Evolutionary conservation across 1,140 invertebrate genomes (phyloP).

Genomic region (Philopotamus ludificatus): DNA sequence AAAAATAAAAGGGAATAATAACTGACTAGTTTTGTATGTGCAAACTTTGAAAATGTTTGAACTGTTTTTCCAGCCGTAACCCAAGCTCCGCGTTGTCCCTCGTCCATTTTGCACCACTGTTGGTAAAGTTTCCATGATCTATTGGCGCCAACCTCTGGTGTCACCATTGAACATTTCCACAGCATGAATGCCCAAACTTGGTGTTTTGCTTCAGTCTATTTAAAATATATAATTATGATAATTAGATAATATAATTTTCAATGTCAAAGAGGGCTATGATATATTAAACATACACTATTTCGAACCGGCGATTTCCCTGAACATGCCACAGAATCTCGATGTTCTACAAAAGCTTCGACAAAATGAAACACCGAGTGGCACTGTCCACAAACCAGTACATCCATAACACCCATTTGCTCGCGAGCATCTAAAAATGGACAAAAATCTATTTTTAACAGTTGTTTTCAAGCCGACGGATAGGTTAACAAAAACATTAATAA

Average conservation of each 20-base stretch:
- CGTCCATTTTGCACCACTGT: slow-evolving; percentile 76
- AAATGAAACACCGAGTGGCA: slow-evolving; percentile 78
- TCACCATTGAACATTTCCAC: slow-evolving; percentile 72
- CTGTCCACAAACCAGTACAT: slow-evolving; percentile 76
- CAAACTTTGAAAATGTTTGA: slow-evolving; percentile 61
- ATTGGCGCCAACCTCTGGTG: slow-evolving; percentile 51
- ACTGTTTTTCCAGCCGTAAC: slow-evolving; percentile 74
- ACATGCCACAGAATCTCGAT: slow-evolving; percentile 61
- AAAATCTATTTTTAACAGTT: neutral
- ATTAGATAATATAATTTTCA: slow-evolving; percentile 6
- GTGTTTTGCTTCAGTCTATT: slow-evolving; percentile 70
- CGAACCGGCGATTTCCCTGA: slow-evolving; percentile 58
- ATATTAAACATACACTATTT: slow-evolving; percentile 50
- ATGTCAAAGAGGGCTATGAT: neutral
- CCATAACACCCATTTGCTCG: slow-evolving; percentile 70
- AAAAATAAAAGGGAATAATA: slow-evolving; percentile 14
- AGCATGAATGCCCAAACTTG: slow-evolving; percentile 81
- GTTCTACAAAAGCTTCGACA: slow-evolving; percentile 72
- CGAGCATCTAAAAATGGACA: slow-evolving; percentile 58
- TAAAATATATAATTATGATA: slow-evolving; percentile 30
- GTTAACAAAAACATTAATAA: neutral
- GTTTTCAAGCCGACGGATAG: neutral
- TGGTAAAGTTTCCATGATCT: slow-evolving; percentile 79
- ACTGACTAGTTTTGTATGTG: slow-evolving; percentile 56
- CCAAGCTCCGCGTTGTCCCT: slow-evolving; percentile 69